Evolutionary conservation across 2,797 vertebrate genomes (phyloP).

Genomic region (Tinamus major): DNA sequence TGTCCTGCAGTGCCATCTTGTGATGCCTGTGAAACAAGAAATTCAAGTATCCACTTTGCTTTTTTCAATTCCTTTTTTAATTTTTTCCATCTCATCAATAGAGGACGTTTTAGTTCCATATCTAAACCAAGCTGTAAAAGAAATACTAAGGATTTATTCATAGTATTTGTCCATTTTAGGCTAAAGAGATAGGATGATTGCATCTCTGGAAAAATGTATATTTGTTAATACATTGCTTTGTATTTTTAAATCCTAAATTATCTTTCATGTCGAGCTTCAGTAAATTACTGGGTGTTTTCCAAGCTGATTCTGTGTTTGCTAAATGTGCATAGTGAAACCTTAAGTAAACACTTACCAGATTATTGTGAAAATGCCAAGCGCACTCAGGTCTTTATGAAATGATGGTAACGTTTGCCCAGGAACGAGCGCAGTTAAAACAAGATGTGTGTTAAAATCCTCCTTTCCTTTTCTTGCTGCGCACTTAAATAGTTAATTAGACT

Average conservation of each 20-base stretch:
- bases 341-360: background rate
- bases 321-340: background rate
- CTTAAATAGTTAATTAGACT: background rate
- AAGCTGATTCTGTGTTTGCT: background rate
- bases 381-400: background rate
- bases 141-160: background rate
- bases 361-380: background rate
- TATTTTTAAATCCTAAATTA: background rate
- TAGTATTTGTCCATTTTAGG: background rate
- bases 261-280: background rate
- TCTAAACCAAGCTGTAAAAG: background rate
- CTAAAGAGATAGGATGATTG: background rate
- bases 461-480: background rate
- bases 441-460: accelerated
- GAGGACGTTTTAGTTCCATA: background rate
- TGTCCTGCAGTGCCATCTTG: background rate
- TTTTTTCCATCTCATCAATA: too few species aligned
- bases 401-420: background rate
- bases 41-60: background rate
- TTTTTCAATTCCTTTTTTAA: background rate
- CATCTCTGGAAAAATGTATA: background rate
- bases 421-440: background rate
- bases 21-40: accelerated
- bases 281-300: background rate
- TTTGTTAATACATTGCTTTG: background rate